These are phyloP conservation scores for Caenorhabditis remanei DNA, from an alignment of 1,140 invertebrate species.

Conservation along the genomic window DNA sequence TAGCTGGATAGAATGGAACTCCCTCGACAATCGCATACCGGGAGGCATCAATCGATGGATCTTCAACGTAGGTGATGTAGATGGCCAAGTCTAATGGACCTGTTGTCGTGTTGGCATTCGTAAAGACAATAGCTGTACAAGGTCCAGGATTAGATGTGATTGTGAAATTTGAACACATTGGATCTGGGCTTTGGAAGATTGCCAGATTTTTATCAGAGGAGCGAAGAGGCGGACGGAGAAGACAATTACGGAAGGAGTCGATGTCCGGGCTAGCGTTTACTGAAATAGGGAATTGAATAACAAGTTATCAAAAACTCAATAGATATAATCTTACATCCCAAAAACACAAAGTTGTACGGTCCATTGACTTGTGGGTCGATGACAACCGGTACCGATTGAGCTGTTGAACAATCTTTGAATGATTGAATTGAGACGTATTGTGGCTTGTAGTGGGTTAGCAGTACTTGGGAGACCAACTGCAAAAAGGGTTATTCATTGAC, in stretches of 20 bases:
- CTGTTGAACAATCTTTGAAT: neutral
- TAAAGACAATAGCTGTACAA: conserved; percentile 5
- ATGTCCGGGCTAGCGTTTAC: neutral
- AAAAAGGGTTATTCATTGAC: neutral
- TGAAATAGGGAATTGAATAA: neutral
- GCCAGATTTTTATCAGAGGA: neutral
- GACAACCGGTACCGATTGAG: neutral
- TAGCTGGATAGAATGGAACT: conserved; percentile 14
- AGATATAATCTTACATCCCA: conserved; percentile 12
- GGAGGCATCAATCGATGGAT: neutral
- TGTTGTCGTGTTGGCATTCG: neutral
- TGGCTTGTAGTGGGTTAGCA: conserved; percentile 19
- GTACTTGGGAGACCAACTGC: neutral
- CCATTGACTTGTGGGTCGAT: conserved; percentile 2
- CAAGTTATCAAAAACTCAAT: too few relatives aligned
- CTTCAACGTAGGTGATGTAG: conserved; percentile 1
- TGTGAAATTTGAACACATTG: neutral
- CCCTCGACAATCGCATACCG: conserved; percentile 7
- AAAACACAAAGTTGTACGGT: conserved; percentile 20
- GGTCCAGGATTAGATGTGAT: neutral
- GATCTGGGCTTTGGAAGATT: conserved; percentile 11
- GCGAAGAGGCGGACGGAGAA: neutral
- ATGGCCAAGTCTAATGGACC: neutral
- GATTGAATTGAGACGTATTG: conserved; percentile 22
- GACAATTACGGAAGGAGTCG: neutral